Conservation (phyloP, 2,888 invertebrate species). For the Diogma glabrata region DNA sequence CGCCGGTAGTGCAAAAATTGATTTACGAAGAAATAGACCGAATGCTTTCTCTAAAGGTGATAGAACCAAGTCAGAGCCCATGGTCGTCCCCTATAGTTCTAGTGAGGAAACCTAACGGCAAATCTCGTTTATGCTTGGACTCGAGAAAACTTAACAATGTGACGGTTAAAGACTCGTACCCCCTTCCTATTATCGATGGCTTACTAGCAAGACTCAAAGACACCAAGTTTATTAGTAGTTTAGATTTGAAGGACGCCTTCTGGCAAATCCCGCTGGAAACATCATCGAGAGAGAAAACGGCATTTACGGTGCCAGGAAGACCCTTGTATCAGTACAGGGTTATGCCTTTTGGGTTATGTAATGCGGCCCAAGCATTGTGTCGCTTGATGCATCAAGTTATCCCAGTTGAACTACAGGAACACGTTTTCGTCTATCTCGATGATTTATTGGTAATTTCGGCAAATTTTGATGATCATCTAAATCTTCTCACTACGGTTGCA, state of each 20-base stretch:
- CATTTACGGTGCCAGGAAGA: constrained; percentile 14
- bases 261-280: constrained; percentile 16
- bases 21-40: constrained; percentile 23
- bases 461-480: constrained; percentile 7
- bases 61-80: constrained; percentile 23
- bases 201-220: constrained; percentile 12
- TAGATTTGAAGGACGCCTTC: constrained; percentile 19
- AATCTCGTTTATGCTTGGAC: constrained; percentile 2
- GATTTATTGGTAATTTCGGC: constrained; percentile 1
- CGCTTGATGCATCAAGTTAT: constrained; percentile 20
- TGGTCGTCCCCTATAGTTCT: constrained; percentile 25
- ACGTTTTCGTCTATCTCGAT: constrained; percentile 13
- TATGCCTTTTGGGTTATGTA: constrained; percentile 17
- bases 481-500: constrained; percentile 3
- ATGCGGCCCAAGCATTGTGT: constrained; percentile 17
- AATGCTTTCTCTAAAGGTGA: constrained; percentile 23
- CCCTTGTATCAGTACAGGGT: constrained; percentile 15
- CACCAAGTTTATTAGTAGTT: constrained; percentile 22
- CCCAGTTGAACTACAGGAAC: constrained; percentile 16
- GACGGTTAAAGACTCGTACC: constrained; percentile 10
- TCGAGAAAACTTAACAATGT: constrained; percentile 1
- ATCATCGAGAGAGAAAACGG: constrained; percentile 19
- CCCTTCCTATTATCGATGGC: constrained; percentile 8
- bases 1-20: constrained; percentile 17
- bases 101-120: constrained; percentile 16